phyloP scores from a whole-genome alignment of 92 coral and sea anemone genomes.

The Siderastrea radians region DNA sequence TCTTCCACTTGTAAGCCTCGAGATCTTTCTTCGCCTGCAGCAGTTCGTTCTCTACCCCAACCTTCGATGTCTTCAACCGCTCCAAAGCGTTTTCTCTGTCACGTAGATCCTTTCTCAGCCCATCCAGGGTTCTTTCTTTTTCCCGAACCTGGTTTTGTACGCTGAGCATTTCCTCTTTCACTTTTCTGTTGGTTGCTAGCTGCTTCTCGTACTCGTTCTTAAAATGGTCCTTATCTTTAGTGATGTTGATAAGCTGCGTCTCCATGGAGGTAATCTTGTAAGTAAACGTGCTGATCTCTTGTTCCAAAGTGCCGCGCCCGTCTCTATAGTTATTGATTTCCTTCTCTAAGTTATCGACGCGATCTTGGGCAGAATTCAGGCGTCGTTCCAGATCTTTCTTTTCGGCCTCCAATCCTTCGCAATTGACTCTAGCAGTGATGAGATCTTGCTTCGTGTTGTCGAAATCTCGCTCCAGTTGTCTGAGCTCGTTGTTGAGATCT shows the following conservation, averaged over 20 bases:
- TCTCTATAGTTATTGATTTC: conserved; percentile 84
- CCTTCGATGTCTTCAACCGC: conserved; percentile 76
- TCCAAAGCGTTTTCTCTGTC: conserved; percentile 82
- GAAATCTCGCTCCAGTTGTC: conserved; percentile 84
- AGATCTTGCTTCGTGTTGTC: conserved; percentile 88
- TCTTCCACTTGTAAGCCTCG: conserved; percentile 84
- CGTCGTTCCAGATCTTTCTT: conserved; percentile 83
- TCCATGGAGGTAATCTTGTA: conserved; percentile 91
- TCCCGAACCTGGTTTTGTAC: conserved; percentile 91
- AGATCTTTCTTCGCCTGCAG: conserved; percentile 83
- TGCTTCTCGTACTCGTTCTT: conserved; percentile 87
- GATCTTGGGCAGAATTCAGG: conserved; percentile 70
- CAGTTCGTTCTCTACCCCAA: conserved; percentile 80
- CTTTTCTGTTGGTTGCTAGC: conserved; percentile 82
- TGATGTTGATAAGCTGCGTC: conserved; percentile 81
- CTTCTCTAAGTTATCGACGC: conserved; percentile 81
- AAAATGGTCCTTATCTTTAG: conserved; percentile 94
- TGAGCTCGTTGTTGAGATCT: conserved; percentile 85
- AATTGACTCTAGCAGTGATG: conserved; percentile 75
- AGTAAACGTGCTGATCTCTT: conserved; percentile 79
- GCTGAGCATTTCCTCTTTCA: conserved; percentile 83
- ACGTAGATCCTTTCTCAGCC: conserved; percentile 78
- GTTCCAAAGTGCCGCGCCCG: conserved; percentile 85
- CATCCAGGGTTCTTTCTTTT: conserved; percentile 83
- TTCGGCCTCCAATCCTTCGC: conserved; percentile 88